phyloP scores from a whole-genome alignment of 2,888 invertebrate species.

The Andrena bucephala region DNA sequence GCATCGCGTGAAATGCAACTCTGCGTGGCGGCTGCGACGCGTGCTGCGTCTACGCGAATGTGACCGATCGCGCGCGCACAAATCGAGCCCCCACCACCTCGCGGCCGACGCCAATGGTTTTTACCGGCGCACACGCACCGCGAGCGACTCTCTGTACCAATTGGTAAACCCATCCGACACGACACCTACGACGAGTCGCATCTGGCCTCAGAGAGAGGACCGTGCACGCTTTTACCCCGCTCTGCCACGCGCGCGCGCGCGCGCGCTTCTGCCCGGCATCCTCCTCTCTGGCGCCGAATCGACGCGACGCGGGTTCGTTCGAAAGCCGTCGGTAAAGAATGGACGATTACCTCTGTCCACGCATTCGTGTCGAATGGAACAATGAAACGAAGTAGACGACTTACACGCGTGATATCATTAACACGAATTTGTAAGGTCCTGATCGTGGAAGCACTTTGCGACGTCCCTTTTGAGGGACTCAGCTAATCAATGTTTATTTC shows the following conservation, averaged over 20 bases:
- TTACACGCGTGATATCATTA: too few species aligned
- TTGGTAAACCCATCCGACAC: constrained; percentile 62
- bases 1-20: constrained; percentile 64
- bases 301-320: neutral
- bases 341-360: neutral
- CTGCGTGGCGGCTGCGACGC: constrained; percentile 36
- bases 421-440: too few species aligned
- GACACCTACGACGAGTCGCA: constrained; percentile 69
- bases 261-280: neutral
- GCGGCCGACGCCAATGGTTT: constrained; percentile 43
- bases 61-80: constrained; percentile 25
- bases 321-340: neutral
- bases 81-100: constrained; percentile 17
- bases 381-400: too few species aligned
- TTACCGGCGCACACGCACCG: constrained; percentile 41
- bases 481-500: too few species aligned
- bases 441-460: too few species aligned
- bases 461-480: too few species aligned
- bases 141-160: constrained; percentile 59
- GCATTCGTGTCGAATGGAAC: too few species aligned
- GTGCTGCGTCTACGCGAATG: constrained; percentile 33
- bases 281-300: constrained; percentile 5
- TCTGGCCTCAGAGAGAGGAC: constrained; percentile 53
- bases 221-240: constrained; percentile 41
- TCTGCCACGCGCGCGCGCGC: neutral